These are phyloP conservation scores for Gisinianus flammeolus DNA, from an alignment of 2,888 invertebrate species.

Conservation along the genomic window DNA sequence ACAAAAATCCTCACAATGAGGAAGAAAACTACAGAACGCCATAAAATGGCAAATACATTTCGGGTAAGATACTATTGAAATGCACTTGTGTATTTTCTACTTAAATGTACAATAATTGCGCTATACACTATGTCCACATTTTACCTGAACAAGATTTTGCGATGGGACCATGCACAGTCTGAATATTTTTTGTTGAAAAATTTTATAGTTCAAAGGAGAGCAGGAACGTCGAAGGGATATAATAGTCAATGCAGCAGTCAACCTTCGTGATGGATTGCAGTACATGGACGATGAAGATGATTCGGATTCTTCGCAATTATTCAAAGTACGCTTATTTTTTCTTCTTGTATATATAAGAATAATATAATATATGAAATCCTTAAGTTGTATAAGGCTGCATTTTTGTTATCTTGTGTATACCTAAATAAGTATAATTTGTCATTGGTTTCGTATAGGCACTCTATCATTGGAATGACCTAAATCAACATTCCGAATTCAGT, in stretches of 20 bases:
- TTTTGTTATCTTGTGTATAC: no score
- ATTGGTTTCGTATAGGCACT: slow-evolving; percentile 68
- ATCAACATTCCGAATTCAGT: slow-evolving; percentile 81
- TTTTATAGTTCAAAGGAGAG: slow-evolving; percentile 31
- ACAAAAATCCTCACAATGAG: slow-evolving; percentile 49
- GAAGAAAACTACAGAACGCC: slow-evolving; percentile 54
- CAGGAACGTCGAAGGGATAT: slow-evolving; percentile 19
- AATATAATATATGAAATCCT: background rate
- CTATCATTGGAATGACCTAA: slow-evolving; percentile 87
- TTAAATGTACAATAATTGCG: background rate
- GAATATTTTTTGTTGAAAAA: background rate
- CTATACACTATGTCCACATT: background rate
- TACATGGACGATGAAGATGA: slow-evolving; percentile 20
- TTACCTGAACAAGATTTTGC: background rate
- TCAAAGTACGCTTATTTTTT: background rate
- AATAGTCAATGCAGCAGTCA: slow-evolving; percentile 24
- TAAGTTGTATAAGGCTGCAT: no score
- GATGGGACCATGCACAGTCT: background rate
- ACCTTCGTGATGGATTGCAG: slow-evolving; percentile 23
- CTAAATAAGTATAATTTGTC: background rate
- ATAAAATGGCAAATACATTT: slow-evolving; percentile 57
- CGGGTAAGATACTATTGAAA: slow-evolving; percentile 45
- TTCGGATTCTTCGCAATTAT: background rate
- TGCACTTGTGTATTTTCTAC: background rate
- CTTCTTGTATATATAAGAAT: background rate